Percentiles rank a stretch among this genome's conserved stretches.
These are phyloP conservation scores for Pandemis corylana DNA, from an alignment of 2,888 invertebrate species.

Conservation along the genomic window DNA sequence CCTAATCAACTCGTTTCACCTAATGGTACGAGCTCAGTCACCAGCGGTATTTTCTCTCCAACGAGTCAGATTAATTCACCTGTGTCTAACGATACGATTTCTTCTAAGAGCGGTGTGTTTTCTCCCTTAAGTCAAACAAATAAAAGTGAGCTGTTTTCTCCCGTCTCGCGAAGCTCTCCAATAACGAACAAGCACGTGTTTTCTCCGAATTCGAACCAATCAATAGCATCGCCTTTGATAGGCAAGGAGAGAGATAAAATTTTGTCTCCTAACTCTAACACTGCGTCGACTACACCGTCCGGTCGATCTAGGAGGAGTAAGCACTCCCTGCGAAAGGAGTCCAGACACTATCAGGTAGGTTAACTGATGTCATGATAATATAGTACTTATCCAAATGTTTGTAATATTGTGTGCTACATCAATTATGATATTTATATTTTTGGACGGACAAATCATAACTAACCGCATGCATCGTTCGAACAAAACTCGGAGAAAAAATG, in stretches of 20 bases:
- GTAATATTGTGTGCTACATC: constrained; percentile 45
- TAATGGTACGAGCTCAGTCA: constrained; percentile 81
- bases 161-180: constrained; percentile 78
- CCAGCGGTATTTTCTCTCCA: constrained; percentile 82
- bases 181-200: constrained; percentile 78
- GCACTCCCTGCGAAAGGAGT: constrained; percentile 86
- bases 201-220: constrained; percentile 79
- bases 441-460: constrained; percentile 58
- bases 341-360: constrained; percentile 89
- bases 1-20: constrained; percentile 80
- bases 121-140: constrained; percentile 82
- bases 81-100: constrained; percentile 81
- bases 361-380: constrained; percentile 9
- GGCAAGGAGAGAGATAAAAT: constrained; percentile 76
- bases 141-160: constrained; percentile 80
- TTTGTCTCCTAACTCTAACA: constrained; percentile 77
- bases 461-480: constrained; percentile 60
- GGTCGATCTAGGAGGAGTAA: constrained; percentile 84
- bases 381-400: constrained; percentile 42
- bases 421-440: constrained; percentile 43
- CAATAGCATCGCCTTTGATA: constrained; percentile 73
- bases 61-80: constrained; percentile 84
- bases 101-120: constrained; percentile 81
- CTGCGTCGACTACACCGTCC: constrained; percentile 83
- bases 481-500: constrained; percentile 19